Base-by-base conservation (phyloP, 2,113 vertebrate species). In the Muntiacus muntjak region DNA sequence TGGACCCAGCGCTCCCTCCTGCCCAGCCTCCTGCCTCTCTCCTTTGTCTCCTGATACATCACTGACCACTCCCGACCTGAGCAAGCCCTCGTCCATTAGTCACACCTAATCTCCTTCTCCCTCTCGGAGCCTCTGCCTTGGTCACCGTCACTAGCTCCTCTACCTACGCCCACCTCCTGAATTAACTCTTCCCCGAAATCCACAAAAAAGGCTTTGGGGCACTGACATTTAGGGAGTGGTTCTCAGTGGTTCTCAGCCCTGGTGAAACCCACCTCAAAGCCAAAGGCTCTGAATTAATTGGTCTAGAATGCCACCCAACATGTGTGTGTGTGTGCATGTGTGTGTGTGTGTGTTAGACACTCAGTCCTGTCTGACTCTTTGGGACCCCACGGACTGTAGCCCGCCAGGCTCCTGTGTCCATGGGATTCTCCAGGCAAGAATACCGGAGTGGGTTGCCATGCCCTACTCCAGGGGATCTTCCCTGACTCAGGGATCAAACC, bases 261-360 rank as follows among this genome's bases (percentile, higher is more conserved):
- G 6, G 28, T 30, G n/a, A 92, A 74, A 82, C 12, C 57, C 6
- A 54, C 7, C 16, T 10, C 50, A 82, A 43, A 1, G 14, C 57
- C 62, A 95, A 60, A 81, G 26, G 8, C 64, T 91, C 74, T 52
- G 19, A 54, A 78, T 78, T 84, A 26, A 67, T 13, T 60, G 54
- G 6, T 64, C 87, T 94, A 58, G 21, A 64, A 67, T 17, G 28
- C 47, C 19, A 2, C 12, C 30, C n/a, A 21, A 16, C 14, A 1
- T 76, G 7, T 76, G 1, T 12, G 17, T 11, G 17, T 0, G 7
- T 5, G 64, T 36, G 30, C 1, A 30, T 16, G 13, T 16, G 30
- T 1, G 13, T 7, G 2, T 3, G n/a, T 36, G 60, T 15, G 60
- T 33, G 12, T 40, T 19, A 40, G 36, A 25, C 21, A 74, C 67